phyloP scores from a whole-genome alignment of 2,888 invertebrate species.

The Apantesis nais region DNA sequence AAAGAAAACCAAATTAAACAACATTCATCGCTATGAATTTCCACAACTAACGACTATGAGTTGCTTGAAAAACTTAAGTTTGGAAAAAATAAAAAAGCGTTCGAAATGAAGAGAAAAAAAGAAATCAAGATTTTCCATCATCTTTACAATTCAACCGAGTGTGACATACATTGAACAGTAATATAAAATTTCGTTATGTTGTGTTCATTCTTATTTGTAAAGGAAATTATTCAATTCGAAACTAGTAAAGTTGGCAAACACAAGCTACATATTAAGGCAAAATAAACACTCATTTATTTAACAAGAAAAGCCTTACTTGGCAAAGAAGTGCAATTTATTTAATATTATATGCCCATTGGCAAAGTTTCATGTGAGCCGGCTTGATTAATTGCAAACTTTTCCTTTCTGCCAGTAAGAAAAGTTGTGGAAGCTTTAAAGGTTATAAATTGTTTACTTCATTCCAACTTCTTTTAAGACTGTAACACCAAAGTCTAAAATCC shows the following conservation, averaged over 20 bases:
- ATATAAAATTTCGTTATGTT: background rate
- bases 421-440: background rate
- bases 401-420: constrained; percentile 9
- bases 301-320: constrained; percentile 3
- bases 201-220: background rate
- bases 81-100: background rate
- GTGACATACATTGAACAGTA: background rate
- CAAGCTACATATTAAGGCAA: background rate
- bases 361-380: constrained; percentile 20
- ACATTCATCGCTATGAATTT: background rate
- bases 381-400: constrained; percentile 26
- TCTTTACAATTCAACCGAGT: background rate
- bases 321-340: constrained; percentile 28
- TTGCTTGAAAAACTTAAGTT: background rate
- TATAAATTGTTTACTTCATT: background rate
- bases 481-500: background rate
- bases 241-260: background rate
- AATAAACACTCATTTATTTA: constrained; percentile 6
- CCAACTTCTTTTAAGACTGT: background rate
- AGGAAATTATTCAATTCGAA: background rate
- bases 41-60: too few species aligned
- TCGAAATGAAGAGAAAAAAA: too few species aligned
- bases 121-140: background rate
- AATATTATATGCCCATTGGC: constrained; percentile 26
- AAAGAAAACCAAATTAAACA: background rate